A percentile compares a stretch with the other conserved stretches of the same genome.
phyloP scores from a whole-genome alignment of 2,888 invertebrate genomes.

The Clitarchus hookeri region DNA sequence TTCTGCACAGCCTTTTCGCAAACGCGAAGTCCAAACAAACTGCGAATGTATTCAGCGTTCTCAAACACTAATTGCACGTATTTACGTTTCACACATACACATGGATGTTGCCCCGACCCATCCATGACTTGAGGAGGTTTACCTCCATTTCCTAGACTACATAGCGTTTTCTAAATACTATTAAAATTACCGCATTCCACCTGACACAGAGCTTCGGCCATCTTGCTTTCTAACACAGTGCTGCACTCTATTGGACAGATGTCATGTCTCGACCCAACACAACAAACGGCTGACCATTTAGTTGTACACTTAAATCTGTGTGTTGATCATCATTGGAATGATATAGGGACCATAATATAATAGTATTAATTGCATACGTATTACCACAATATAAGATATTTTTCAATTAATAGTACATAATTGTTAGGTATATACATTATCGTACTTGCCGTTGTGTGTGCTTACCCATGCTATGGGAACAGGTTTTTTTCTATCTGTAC shows the following conservation, averaged over 20 bases:
- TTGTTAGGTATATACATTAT: too few relatives aligned
- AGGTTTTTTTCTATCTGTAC: too few relatives aligned
- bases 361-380: too few relatives aligned
- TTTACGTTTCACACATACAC: conserved; percentile 45
- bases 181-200: not conserved
- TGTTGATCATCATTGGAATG: too few relatives aligned
- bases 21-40: conserved; percentile 44
- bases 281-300: too few relatives aligned
- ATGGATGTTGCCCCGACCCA: conserved; percentile 43
- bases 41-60: conserved; percentile 43
- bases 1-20: conserved; percentile 40
- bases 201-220: not conserved
- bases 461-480: too few relatives aligned
- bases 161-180: conserved; percentile 27
- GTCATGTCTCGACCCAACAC: too few relatives aligned
- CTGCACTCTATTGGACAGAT: not conserved
- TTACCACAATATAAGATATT: too few relatives aligned
- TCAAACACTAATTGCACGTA: conserved; percentile 42
- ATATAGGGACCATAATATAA: too few relatives aligned
- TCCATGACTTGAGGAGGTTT: conserved; percentile 45
- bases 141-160: conserved; percentile 44
- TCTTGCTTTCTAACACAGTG: not conserved
- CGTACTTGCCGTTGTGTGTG: too few relatives aligned
- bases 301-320: too few relatives aligned
- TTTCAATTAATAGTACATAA: too few relatives aligned